Base-by-base conservation (phyloP, 2,888 invertebrate genomes). In the Tridacna crocea region DNA sequence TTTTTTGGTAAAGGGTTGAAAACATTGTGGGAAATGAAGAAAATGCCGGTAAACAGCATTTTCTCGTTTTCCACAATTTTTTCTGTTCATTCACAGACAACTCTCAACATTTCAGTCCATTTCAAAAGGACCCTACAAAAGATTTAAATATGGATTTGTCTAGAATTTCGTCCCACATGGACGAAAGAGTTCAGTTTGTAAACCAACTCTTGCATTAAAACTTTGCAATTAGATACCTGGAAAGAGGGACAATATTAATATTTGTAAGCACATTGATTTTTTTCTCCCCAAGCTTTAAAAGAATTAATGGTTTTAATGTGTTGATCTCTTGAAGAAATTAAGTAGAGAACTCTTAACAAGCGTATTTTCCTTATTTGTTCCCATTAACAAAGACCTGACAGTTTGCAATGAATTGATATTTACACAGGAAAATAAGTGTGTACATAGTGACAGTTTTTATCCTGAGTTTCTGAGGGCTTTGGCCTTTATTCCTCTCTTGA, bases 391-490 rank as follows among this genome's bases (percentile, higher is more conserved):
- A 51, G 70, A 47, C 70, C 51, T 70, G 70, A 27, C 70, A 70
- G 70, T 51, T 51, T n/a, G 47, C 24, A 70, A 70, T 70, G 70
- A 70, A 70, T 70, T 70, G 70, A 47, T 70, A 70, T 70, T 70
- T 12, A 70, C 70, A 51, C 26, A 70, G 70, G 24, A 70, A 48
- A 70, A 70, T 70, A 70, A 70, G 70, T 70, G 51, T 70, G 48
- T 70, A 47, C 55, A 55, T 55, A 55, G 19, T 15, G 19, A 19
- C 15, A 15, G 19, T 15, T 55, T 55, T 55, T 55, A 19, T 19
- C 19, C 55, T 55, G 55, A 55, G 19, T 55, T 55, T 55, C 19
- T 15, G 19, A 55, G 55, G 55, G 55, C 55, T 55, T 55, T 55
- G 19, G 55, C 55, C 55, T 55, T 19, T 55, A 19, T 55, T 10